These are phyloP conservation scores for Pyrgilauda ruficollis DNA, from an alignment of 2,113 vertebrate genomes.

Conservation along the genomic window DNA sequence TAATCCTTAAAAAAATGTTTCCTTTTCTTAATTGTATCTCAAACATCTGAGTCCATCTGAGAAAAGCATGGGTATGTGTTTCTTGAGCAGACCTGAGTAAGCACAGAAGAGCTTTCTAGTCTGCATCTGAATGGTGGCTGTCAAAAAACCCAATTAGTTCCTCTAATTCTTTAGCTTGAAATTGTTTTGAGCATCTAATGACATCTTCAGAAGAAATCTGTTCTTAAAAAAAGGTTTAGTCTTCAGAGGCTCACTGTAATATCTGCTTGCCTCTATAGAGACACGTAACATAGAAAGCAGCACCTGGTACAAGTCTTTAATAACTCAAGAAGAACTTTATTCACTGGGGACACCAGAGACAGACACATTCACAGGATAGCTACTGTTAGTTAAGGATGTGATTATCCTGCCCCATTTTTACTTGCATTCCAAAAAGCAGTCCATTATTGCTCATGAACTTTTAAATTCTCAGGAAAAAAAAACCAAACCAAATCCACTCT, in stretches of 20 bases:
- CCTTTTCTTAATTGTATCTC: not conserved
- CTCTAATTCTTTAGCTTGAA: not conserved
- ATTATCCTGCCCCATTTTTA: not conserved
- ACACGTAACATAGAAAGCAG: not conserved
- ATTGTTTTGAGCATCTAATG: not conserved
- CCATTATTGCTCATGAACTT: not conserved
- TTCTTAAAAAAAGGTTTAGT: not conserved
- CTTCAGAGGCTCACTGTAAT: not conserved
- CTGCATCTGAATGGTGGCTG: not conserved
- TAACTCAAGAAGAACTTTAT: not conserved
- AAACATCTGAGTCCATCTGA: not conserved
- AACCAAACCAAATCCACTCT: not conserved
- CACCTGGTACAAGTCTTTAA: not conserved
- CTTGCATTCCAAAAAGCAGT: not conserved
- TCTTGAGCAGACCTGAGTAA: not conserved
- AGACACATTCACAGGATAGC: not conserved
- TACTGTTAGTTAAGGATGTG: slow-evolving; percentile 3
- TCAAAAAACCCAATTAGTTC: not conserved
- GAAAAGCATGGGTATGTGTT: not conserved
- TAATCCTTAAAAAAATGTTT: not conserved
- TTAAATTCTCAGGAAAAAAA: not conserved
- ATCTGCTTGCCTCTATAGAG: not conserved
- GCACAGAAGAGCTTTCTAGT: not conserved
- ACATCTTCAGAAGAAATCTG: not conserved
- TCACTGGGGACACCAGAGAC: not conserved